A percentile compares a stretch with the other conserved stretches of the same genome.
Conservation (phyloP, 1,140 invertebrate species). For the Platorchestia sp. region DNA sequence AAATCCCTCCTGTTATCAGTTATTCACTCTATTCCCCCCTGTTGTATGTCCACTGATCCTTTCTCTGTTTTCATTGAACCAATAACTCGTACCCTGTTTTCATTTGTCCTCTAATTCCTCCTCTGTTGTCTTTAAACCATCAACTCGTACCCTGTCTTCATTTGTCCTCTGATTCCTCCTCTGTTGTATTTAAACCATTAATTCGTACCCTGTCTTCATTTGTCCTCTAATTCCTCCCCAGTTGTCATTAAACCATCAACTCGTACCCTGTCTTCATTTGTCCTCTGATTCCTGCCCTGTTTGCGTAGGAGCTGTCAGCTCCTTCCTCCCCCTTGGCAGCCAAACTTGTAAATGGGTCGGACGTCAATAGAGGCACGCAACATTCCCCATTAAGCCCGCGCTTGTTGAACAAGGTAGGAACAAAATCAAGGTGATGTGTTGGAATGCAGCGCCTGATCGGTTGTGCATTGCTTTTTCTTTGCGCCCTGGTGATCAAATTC, state of each 20-base stretch:
- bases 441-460: background rate
- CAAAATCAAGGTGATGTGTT: background rate
- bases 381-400: slow-evolving; percentile 7
- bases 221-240: background rate
- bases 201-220: background rate
- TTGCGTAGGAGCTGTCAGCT: slow-evolving; percentile 31
- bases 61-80: too few species aligned
- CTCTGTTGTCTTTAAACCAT: background rate
- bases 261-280: background rate
- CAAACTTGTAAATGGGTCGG: slow-evolving; percentile 27
- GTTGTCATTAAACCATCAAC: background rate
- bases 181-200: background rate
- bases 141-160: background rate
- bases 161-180: background rate
- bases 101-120: background rate
- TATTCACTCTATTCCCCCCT: background rate
- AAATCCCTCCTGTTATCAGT: too few species aligned
- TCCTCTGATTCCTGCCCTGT: background rate
- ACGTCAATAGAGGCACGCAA: background rate
- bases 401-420: slow-evolving; percentile 46
- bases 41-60: background rate
- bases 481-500: background rate
- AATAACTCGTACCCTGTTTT: too few species aligned
- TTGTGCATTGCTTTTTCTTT: background rate
- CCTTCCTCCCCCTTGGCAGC: slow-evolving; percentile 14